A percentile compares a stretch with the other conserved stretches of the same genome.
Evolutionary conservation across 2,888 invertebrate genomes (phyloP).

Genomic region (Pandemis cinnamomeana): DNA sequence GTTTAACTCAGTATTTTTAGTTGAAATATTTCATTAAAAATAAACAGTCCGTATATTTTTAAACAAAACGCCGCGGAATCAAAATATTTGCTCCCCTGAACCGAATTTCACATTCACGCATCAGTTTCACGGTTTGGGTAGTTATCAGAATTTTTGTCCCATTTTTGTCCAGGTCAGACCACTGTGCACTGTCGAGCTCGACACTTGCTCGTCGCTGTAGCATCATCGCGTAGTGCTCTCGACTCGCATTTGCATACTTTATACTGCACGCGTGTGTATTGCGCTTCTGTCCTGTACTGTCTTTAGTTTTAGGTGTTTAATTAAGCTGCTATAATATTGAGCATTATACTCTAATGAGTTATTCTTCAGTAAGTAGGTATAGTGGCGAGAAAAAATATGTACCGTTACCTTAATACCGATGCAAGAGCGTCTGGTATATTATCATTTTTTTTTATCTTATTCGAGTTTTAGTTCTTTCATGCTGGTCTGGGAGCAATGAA

Average conservation of each 20-base stretch:
- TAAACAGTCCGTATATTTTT: background rate
- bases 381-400: no score
- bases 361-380: no score
- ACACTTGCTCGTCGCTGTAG: constrained; percentile 32
- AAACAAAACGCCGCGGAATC: background rate
- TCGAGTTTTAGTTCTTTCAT: no score
- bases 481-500: no score
- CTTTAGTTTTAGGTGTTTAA: background rate
- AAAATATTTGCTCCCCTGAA: background rate
- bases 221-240: constrained; percentile 24
- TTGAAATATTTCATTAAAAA: background rate
- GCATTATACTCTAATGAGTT: no score
- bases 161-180: background rate
- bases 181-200: constrained; percentile 29
- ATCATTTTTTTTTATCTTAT: no score
- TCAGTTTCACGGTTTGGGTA: no score
- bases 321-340: no score
- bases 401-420: no score
- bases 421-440: no score
- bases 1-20: background rate
- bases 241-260: constrained; percentile 39
- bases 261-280: constrained; percentile 33
- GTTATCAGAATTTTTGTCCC: constrained; percentile 5
- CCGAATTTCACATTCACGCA: background rate
- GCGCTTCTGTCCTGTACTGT: background rate